Evolutionary conservation across 2,113 vertebrate genomes (phyloP), one percentile per base, ranked within the genome.

Genomic region (Hiodon tergisus): DNA sequence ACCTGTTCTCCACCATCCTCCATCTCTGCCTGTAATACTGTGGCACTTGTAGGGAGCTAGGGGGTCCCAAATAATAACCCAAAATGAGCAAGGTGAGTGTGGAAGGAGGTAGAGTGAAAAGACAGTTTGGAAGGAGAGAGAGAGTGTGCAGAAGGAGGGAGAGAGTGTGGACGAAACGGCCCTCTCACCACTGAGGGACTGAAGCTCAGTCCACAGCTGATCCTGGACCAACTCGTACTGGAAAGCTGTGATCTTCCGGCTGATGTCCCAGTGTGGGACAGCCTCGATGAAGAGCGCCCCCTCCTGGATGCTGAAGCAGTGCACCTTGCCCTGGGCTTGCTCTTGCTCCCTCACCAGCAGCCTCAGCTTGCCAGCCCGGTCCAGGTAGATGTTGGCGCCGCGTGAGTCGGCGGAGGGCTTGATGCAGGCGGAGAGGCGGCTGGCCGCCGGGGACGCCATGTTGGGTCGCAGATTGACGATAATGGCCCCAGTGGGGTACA

Each of bases 321-420:
- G 93, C 52, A 94, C 93, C 74, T 85, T 93, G 76, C 89, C 82
- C 11, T 83, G 87, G 8, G 85, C 83, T 31, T 87, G 90, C 17
- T 93, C 92, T 66, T 90, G 86, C 0, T 99, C 97, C 3, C 69
- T 86, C 11, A 98, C 88, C 85, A 99, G 91, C 71, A 98, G 82
- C 59, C 91, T 93, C 82, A 98, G 91, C 84, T 92, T 90, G 83
- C 97, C 96, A 76, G 91, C 93, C 70, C 92, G 94, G 89, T 98
- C 96, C 93, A 98, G 92, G 93, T 98, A 98, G 91, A 99, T 88
- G 92, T 96, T 98, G 77, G 96, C 93, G 81, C 96, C 97, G 2
- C 91, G 91, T 67, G 95, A 97, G 83, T 93, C 92, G 3, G 81
- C 80, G 50, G 92, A 90, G 65, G 94, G 94, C 77, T 98, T 98